Base-by-base conservation (phyloP, 2,113 vertebrate genomes). In the Piaya cayana region DNA sequence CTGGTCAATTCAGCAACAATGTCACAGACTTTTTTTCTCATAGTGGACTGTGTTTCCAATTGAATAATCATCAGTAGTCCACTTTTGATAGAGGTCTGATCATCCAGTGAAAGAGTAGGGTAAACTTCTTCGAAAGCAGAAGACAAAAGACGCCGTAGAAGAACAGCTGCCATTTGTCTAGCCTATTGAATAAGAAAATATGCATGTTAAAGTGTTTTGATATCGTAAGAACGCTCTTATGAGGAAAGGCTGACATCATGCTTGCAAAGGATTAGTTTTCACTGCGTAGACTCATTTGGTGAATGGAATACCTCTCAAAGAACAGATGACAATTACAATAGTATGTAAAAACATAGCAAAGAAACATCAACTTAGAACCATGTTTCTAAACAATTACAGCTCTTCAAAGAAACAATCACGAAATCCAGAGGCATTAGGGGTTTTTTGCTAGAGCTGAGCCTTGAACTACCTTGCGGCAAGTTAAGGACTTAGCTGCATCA, bases 71-170 rank as follows among this genome's bases (percentile, higher is more conserved):
- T 95, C 39, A 99, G 97, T 53, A 99, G 97, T 75, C 99, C 99
- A 37, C 98, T 99, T 97, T 99, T 99, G 97, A 99, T 98, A 80
- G 98, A 99, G 11, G 97, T 98, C 97, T 99, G 99, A 96, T 99
- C 97, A 58, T 99, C 99, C 49, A 98, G 82, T 9, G 99, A 98
- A 91, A 99, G 98, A 67, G 98, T 90, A 23, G 99, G 99, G 94
- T 99, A 99, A 74, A 99, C 98, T 96, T 99, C 99, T 95, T 99
- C 99, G 82, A 99, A 99, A 12, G 99, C 98, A 22, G 99, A 99
- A 19, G 99, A 99, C 96, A 99, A 95, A 88, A 99, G 98, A 62
- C 99, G 98, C 67, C 99, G 98, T 39, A 99, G 96, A 72, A 99
- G 98, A 76, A 99, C 99, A 3, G 99, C 99, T 6, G 99, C 99